phyloP scores from a whole-genome alignment of 2,888 invertebrate genomes.

The Megalurothrips usitatus region DNA sequence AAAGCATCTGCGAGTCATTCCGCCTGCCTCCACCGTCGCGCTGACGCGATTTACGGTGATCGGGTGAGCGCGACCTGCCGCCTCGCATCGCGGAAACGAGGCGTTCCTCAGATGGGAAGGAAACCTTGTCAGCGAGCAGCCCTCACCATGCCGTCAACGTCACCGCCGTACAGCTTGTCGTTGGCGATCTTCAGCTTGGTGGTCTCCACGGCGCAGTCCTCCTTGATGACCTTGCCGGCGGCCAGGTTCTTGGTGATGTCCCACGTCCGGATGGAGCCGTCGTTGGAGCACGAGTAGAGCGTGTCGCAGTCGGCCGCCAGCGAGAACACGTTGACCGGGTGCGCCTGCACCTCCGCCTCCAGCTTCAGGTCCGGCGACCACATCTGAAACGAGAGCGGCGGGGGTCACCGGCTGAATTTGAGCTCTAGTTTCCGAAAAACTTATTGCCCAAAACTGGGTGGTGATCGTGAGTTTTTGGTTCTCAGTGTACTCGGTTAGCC shows the following conservation, averaged over 20 bases:
- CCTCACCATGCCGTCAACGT: slow-evolving; percentile 60
- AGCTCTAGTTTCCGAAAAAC: too few species aligned
- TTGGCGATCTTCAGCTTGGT: slow-evolving; percentile 46
- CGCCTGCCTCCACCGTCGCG: not conserved
- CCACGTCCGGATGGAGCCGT: slow-evolving; percentile 59
- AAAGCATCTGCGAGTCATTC: not conserved
- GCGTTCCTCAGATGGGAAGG: not conserved
- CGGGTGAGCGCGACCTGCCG: not conserved
- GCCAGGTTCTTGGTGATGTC: slow-evolving; percentile 47
- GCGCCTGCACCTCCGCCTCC: slow-evolving; percentile 51
- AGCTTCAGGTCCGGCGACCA: slow-evolving; percentile 50
- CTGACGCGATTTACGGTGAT: too few species aligned
- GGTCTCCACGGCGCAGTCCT: slow-evolving; percentile 48
- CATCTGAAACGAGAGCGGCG: slow-evolving; percentile 42
- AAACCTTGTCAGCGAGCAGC: slow-evolving; percentile 28
- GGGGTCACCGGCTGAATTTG: too few species aligned
- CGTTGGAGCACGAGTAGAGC: slow-evolving; percentile 60
- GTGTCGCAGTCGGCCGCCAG: slow-evolving; percentile 53
- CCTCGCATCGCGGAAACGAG: too few species aligned
- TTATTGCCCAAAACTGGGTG: too few species aligned
- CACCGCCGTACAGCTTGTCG: slow-evolving; percentile 54
- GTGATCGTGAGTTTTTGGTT: too few species aligned
- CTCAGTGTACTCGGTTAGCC: too few species aligned
- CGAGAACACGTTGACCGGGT: slow-evolving; percentile 58
- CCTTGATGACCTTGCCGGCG: slow-evolving; percentile 42